Evolutionary conservation across 2,888 invertebrate genomes (phyloP).

Genomic region (Stramonita haemastoma): DNA sequence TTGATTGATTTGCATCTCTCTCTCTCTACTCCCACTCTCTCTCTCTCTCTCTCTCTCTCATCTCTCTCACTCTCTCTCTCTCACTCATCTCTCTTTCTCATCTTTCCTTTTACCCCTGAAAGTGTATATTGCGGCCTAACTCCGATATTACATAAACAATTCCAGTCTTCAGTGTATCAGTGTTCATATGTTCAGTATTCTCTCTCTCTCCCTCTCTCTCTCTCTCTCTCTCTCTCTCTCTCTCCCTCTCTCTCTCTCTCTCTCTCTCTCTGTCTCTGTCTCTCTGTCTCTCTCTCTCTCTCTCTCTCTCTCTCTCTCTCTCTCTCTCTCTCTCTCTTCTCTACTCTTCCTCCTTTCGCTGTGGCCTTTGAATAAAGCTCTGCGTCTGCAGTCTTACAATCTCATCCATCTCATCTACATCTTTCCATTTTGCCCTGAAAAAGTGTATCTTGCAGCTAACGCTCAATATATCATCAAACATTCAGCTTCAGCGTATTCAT

Average conservation of each 20-base stretch:
- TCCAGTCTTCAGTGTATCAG: neutral
- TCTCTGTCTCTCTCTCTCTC: neutral
- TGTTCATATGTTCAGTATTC: neutral
- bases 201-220: neutral
- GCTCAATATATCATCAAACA: too few species aligned
- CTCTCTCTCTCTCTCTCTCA: neutral
- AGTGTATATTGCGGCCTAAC: neutral
- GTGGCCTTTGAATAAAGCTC: too few species aligned
- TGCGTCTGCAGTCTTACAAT: too few species aligned
- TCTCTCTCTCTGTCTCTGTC: too few species aligned
- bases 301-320: neutral
- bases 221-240: neutral
- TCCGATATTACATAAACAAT: neutral
- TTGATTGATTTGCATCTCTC: too few species aligned
- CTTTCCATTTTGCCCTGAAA: too few species aligned
- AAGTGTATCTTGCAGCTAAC: too few species aligned
- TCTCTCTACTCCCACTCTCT: neutral
- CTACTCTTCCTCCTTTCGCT: too few species aligned
- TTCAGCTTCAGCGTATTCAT: too few species aligned
- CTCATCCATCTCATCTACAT: too few species aligned
- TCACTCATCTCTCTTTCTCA: conserved; percentile 3
- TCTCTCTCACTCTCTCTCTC: conserved; percentile 7
- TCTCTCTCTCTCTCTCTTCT: too few species aligned
- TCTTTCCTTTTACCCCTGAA: neutral
- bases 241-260: neutral